These are phyloP conservation scores for Sander lucioperca DNA, from an alignment of 2,113 vertebrate genomes.

Conservation along the genomic window DNA sequence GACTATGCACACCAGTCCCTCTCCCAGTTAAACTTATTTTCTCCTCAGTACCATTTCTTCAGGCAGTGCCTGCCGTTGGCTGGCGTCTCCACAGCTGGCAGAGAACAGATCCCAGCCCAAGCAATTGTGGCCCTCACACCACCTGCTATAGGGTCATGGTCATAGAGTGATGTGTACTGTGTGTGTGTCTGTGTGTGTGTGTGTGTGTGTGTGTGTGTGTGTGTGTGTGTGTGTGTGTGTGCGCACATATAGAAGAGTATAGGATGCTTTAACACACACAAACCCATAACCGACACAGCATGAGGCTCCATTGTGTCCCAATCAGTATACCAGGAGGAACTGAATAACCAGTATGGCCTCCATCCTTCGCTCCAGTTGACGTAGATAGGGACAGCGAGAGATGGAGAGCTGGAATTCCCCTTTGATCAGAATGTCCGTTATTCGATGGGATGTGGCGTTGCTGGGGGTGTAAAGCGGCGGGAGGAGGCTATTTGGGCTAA, in stretches of 20 bases:
- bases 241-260: conserved; percentile 12
- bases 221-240: neutral
- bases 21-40: neutral
- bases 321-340: conserved; percentile 55
- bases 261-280: conserved; percentile 68
- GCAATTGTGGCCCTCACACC: conserved; percentile 58
- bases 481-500: conserved; percentile 24
- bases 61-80: conserved; percentile 48
- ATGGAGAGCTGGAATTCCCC: conserved; percentile 51
- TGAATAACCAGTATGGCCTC: conserved; percentile 67
- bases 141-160: conserved; percentile 68
- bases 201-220: conserved; percentile 26
- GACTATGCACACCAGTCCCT: neutral
- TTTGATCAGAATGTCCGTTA: conserved; percentile 81
- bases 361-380: conserved; percentile 66
- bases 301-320: conserved; percentile 70
- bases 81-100: conserved; percentile 67
- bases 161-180: conserved; percentile 3
- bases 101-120: conserved; percentile 45
- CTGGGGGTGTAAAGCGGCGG: conserved; percentile 38
- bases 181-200: conserved; percentile 22
- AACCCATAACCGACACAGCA: conserved; percentile 67
- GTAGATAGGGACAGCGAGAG: conserved; percentile 51
- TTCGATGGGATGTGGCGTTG: conserved; percentile 72
- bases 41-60: neutral